Percentiles rank a stretch among this genome's conserved stretches.
Evolutionary conservation across 1,140 invertebrate species (phyloP).

Genomic region (Eubasilissa regina): DNA sequence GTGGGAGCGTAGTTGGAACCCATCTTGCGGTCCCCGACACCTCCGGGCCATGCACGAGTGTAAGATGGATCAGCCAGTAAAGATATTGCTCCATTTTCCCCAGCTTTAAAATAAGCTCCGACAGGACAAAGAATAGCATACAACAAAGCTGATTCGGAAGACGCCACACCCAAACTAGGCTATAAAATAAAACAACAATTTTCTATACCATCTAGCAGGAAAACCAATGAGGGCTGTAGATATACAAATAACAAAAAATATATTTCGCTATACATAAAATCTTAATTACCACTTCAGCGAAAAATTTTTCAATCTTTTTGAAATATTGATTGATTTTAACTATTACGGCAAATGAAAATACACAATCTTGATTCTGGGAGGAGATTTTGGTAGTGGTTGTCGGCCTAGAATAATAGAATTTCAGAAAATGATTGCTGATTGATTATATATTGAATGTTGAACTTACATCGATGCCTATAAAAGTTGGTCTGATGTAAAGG

Average conservation of each 20-base stretch:
- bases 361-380: too few species aligned
- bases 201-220: background rate
- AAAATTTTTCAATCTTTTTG: too few species aligned
- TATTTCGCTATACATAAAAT: too few species aligned
- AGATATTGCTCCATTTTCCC: conserved; percentile 81
- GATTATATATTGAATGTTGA: background rate
- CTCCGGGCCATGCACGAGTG: conserved; percentile 94
- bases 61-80: conserved; percentile 73
- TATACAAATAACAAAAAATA: too few species aligned
- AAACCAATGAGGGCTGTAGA: background rate
- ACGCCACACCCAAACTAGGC: conserved; percentile 92
- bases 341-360: too few species aligned
- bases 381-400: too few species aligned
- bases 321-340: too few species aligned
- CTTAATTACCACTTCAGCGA: too few species aligned
- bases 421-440: too few species aligned
- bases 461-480: conserved; percentile 97
- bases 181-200: conserved; percentile 66
- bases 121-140: conserved; percentile 95
- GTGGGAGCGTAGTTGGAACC: conserved; percentile 95
- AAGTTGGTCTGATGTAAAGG: conserved; percentile 95
- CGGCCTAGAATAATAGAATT: too few species aligned
- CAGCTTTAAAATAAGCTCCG: conserved; percentile 89
- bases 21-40: conserved; percentile 95
- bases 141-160: conserved; percentile 88